Evolutionary conservation across 2,113 vertebrate species (phyloP), one percentile per base, ranked within the genome.

Genomic region (Alosa alosa): DNA sequence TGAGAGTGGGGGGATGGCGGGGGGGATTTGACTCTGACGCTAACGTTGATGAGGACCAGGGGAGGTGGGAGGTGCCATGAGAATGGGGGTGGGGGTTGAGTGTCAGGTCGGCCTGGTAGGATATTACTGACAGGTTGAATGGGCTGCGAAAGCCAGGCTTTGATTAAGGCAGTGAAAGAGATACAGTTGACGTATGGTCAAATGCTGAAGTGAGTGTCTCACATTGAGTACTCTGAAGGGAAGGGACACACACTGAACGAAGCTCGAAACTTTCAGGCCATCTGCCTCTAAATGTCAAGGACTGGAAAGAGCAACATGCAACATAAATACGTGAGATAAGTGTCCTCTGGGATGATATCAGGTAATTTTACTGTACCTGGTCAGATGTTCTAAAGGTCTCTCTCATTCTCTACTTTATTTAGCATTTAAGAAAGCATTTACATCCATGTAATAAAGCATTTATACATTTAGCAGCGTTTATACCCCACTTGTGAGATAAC

Each of bases 1-100:
- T 89, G 90, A 83, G 87, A 90, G 72, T 78, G 72, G 20, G 55
- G 6, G 72, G 11, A n/a, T 31, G n/a, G 39, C 13, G 60, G 44
- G 85, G 82, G 82, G 81, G 91, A 87, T 86, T 89, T 83, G 84
- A 84, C 85, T 50, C 55, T 72, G 55, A 82, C 41, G 41, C 82
- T 86, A 41, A 39, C 36, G 22, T 49, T 85, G 60, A 85, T 17
- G 83, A 81, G 17, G 47, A 83, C 88, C 90, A 90, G 89, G 90
- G 92, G 45, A 50, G 75, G 13, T 8, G 13, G 78, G 46, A 22
- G 8, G 78, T 81, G 83, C 36, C 4, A 83, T 82, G 81, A 52
- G 39, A 72, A 57, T 44, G 52, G 64, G 81, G 72, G 46, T 31
- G 82, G 55, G 55, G 41, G 50, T 81, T 60, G 20, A 41, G 72